Conservation (phyloP, 2,113 vertebrate genomes). For the Lota lota region DNA sequence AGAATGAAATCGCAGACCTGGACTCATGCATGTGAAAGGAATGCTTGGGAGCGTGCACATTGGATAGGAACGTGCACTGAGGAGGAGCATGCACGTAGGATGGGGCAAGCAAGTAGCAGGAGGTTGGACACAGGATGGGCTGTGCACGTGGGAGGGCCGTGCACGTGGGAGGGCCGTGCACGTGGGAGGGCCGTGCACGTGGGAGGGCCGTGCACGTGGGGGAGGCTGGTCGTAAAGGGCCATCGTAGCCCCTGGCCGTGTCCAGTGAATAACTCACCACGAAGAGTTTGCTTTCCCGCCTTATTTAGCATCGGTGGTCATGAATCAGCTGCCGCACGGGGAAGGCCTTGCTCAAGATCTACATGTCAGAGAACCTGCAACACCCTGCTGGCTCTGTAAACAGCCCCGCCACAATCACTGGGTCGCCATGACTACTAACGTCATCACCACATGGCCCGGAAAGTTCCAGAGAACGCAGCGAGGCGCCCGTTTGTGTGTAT, state of each 20-base stretch:
- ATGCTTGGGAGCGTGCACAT: too few relatives aligned
- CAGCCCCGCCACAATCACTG: conserved; percentile 37
- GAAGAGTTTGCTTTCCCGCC: conserved; percentile 76
- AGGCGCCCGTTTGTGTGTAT: neutral
- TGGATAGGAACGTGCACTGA: too few relatives aligned
- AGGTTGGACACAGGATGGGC: too few relatives aligned
- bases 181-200: too few relatives aligned
- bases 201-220: too few relatives aligned
- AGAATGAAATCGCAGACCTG: too few relatives aligned
- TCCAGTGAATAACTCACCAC: conserved; percentile 73
- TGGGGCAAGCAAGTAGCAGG: too few relatives aligned
- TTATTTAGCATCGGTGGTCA: conserved; percentile 66
- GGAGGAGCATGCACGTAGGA: too few relatives aligned
- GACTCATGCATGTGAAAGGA: too few relatives aligned
- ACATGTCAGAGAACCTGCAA: conserved; percentile 32
- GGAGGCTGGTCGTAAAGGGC: too few relatives aligned
- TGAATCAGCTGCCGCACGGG: conserved; percentile 52
- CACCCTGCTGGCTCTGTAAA: conserved; percentile 48
- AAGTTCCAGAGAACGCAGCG: conserved; percentile 13
- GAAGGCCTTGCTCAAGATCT: conserved; percentile 40
- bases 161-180: too few relatives aligned
- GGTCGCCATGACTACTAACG: conserved; percentile 44
- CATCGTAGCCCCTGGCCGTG: conserved; percentile 65
- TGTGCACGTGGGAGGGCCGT: too few relatives aligned
- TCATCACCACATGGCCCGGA: conserved; percentile 29